Percentiles rank a stretch among this genome's conserved stretches.
Conservation (phyloP, 2,113 vertebrate genomes). For the Hoplias malabaricus region DNA sequence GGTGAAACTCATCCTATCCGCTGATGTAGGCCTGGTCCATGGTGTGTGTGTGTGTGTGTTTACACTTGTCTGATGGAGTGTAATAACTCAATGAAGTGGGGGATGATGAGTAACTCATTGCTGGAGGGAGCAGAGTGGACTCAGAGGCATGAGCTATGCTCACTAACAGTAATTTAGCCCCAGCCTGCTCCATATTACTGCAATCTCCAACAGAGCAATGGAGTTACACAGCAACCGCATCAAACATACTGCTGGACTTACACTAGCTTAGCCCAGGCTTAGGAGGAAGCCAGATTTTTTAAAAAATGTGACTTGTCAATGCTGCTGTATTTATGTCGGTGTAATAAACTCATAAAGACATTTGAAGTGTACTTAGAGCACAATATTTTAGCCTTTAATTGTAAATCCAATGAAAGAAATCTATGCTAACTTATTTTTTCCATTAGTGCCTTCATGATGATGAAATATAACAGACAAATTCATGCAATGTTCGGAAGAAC, state of each 20-base stretch:
- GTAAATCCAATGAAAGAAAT: too few relatives aligned
- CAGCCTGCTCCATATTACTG: not conserved
- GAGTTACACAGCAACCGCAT: too few relatives aligned
- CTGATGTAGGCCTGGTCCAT: not conserved
- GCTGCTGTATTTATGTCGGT: too few relatives aligned
- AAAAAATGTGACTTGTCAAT: too few relatives aligned
- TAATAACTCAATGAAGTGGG: not conserved
- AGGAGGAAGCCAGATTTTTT: too few relatives aligned
- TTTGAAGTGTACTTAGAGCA: too few relatives aligned
- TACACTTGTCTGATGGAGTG: not conserved
- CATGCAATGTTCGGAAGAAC: too few relatives aligned
- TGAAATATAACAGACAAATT: too few relatives aligned
- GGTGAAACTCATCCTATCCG: not conserved
- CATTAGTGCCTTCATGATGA: too few relatives aligned
- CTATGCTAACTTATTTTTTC: too few relatives aligned
- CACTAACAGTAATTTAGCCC: constrained; percentile 14
- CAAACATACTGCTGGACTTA: not conserved
- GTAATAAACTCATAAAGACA: too few relatives aligned
- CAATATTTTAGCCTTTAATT: too few relatives aligned
- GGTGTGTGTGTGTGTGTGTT: not conserved
- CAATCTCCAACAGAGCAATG: not conserved
- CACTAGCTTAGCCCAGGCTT: not conserved
- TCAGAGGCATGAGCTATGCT: not conserved
- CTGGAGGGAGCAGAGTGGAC: not conserved
- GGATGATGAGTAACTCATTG: not conserved